Evolutionary conservation across 2,113 vertebrate species (phyloP), one percentile per base, ranked within the genome.

Genomic region (Microtus ochrogaster): DNA sequence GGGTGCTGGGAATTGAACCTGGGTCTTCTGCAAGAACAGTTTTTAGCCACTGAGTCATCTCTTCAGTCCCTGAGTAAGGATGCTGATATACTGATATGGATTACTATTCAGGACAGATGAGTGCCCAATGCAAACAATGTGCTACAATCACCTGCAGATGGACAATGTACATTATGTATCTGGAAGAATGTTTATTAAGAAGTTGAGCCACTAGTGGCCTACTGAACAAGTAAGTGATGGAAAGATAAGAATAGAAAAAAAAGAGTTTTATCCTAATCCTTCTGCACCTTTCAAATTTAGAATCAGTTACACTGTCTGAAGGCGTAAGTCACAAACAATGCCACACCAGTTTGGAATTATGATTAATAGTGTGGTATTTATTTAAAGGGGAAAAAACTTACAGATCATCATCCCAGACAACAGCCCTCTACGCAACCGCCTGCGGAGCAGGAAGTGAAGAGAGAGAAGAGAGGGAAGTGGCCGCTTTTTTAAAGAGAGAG

Each of bases 271-370:
- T 81, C 16, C 58, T 49, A 89, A 81, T 24, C 24, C 26, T 47
- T 93, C 39, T n/a, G 7, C 70, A 84, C 61, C 47, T 78, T 90
- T 84, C 89, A 79, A 74, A 90, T 70, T 90, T 84, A 95, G 4
- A 55, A 68, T 94, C 65, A 90, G 21, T 72, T 81, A 89, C 81
- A 77, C 30, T 82, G 44, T 58, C 19, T n/a, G n/a, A n/a, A n/a
- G n/a, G n/a, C n/a, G n/a, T n/a, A n/a, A n/a, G n/a, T n/a, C n/a
- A n/a, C n/a, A n/a, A n/a, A n/a, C n/a, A n/a, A n/a, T n/a, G n/a
- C n/a, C n/a, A n/a, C n/a, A n/a, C n/a, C n/a, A n/a, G n/a, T n/a
- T n/a, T n/a, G n/a, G n/a, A n/a, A n/a, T n/a, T n/a, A n/a, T n/a
- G n/a, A n/a, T n/a, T n/a, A n/a, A n/a, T n/a, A n/a, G n/a, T n/a